Conservation (phyloP, 2,113 vertebrate species). For the Neogobius melanostomus region DNA sequence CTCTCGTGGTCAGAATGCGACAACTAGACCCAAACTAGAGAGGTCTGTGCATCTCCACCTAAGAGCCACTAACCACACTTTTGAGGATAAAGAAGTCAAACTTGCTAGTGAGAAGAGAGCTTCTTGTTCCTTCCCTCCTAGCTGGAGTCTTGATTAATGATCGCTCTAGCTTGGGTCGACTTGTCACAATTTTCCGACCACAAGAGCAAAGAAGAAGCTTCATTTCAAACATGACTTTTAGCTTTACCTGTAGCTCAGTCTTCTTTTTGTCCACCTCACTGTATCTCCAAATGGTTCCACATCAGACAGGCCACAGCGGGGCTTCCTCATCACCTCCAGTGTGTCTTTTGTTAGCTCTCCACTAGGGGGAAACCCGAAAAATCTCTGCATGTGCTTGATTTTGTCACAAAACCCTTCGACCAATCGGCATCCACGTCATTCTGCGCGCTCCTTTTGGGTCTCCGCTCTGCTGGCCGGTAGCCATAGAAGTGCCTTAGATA, state of each 20-base stretch:
- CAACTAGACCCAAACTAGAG: no score
- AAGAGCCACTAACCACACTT: no score
- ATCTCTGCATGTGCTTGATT: constrained; percentile 59
- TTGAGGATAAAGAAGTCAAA: no score
- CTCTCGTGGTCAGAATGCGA: no score
- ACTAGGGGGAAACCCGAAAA: constrained; percentile 59
- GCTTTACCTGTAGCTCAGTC: constrained; percentile 66
- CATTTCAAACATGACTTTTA: neutral
- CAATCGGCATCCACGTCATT: neutral
- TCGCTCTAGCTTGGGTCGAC: no score
- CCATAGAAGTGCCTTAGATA: constrained; percentile 62
- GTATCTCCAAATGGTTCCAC: constrained; percentile 48
- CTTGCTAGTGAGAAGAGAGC: no score
- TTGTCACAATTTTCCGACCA: no score
- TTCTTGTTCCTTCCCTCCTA: no score
- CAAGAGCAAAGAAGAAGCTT: no score
- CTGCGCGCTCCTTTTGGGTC: constrained; percentile 29
- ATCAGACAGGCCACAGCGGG: constrained; percentile 68
- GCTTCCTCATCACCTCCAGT: constrained; percentile 60
- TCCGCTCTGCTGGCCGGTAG: constrained; percentile 27
- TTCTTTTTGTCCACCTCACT: constrained; percentile 52
- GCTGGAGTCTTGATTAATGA: no score
- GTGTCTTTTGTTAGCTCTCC: constrained; percentile 60
- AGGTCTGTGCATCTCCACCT: no score
- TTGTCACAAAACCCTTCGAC: constrained; percentile 22